Conservation (phyloP, 1,140 invertebrate species). For the Drosophila rufa region DNA sequence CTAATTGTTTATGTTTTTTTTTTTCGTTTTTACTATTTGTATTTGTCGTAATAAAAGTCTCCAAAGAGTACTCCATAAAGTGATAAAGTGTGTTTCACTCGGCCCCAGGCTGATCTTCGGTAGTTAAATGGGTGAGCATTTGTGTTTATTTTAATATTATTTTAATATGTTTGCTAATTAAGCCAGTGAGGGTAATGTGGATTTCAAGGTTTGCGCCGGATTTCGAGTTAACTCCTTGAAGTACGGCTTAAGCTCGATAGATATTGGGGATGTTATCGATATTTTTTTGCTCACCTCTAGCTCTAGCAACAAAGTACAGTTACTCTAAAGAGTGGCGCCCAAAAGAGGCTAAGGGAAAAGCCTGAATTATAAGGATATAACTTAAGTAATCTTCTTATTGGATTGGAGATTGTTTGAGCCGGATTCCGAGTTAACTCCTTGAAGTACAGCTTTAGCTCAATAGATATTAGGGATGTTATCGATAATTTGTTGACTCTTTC, state of each 20-base stretch:
- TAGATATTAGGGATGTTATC: neutral
- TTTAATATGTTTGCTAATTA: neutral
- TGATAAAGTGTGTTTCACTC: neutral
- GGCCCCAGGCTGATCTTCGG: neutral
- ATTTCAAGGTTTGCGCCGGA: neutral
- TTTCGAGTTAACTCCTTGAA: neutral
- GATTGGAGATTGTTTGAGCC: too few relatives aligned
- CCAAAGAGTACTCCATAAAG: slow-evolving; percentile 34
- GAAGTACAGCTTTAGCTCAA: neutral
- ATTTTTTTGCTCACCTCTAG: neutral
- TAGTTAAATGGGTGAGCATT: neutral
- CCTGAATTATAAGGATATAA: too few relatives aligned
- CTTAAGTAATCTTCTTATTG: too few relatives aligned
- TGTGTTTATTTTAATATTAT: neutral
- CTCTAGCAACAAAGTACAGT: neutral
- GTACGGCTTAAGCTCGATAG: neutral
- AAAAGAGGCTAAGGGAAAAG: too few relatives aligned
- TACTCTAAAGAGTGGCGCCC: too few relatives aligned
- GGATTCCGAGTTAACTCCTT: neutral
- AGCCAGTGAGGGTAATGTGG: too few relatives aligned
- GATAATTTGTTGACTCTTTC: neutral
- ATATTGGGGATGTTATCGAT: neutral
- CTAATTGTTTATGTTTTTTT: slow-evolving; percentile 27
- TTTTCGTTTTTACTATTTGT: neutral
- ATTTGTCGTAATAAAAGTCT: slow-evolving; percentile 44